Base-by-base conservation (phyloP, 2,113 vertebrate species). In the Antigone vipio region DNA sequence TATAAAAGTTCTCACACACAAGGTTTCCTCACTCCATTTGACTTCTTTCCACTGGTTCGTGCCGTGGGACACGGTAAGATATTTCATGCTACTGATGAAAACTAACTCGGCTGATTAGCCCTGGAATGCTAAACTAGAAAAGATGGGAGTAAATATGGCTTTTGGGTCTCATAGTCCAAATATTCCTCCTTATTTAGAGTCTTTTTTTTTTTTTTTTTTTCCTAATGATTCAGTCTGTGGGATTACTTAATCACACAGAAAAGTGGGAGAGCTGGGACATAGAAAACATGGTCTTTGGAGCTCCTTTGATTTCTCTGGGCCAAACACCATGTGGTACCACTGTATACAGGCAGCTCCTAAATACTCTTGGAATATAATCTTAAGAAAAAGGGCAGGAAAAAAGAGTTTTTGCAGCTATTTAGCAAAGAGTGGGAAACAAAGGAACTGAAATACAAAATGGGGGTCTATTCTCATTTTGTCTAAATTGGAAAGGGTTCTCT, bases 21-120 rank as follows among this genome's bases (percentile, higher is more conserved):
- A 4, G 20, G 2, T 52, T 66, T 85, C 66, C 66, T 89, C 89
- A 96, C 42, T 89, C 40, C 80, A 17, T 4, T 71, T 58, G 58
- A 71, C 42, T 78, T 59, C 95, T 78, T 44, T 67, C 76, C 60
- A 24, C 86, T 3, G 44, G 42, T 93, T 91, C 52, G 88, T 92
- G 93, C 89, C 2, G 86, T 85, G 94, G 95, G 94, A 96, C 94
- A 78, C 84, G 94, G 96, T 97, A 97, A 96, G 96, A 32, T 26
- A 50, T 75, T 72, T 49, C 63, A 1, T 2, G 44, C 23, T 55
- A 0, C 12, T 45, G 60, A 3, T 53, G 78, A 12, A 35, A 94
- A 34, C 30, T 60, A 2, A 18, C 22, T 68, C 7, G 29, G 12
- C 3, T 77, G 27, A n/a, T 62, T 12, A 34, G 18, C 12, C 5